phyloP scores from a whole-genome alignment of 2,888 invertebrate species.

The Notodonta dromedarius region DNA sequence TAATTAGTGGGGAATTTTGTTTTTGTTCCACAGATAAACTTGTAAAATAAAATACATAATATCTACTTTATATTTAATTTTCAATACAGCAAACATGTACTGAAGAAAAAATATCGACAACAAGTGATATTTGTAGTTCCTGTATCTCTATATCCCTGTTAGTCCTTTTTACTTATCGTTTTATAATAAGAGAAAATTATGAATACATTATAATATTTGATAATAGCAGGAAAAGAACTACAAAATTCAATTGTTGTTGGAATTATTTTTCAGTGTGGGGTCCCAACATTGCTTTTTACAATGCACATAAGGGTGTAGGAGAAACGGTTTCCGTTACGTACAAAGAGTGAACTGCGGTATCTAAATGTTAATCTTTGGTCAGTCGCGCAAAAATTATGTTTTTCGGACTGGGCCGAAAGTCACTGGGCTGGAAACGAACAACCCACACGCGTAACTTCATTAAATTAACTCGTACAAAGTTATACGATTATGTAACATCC shows the following conservation, averaged over 20 bases:
- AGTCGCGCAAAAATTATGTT: conserved; percentile 83
- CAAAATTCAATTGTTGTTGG: too few relatives aligned
- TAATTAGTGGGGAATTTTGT: conserved; percentile 32
- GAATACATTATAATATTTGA: too few relatives aligned
- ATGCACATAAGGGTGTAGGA: conserved; percentile 48
- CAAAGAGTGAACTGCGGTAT: conserved; percentile 74
- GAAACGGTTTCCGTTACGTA: conserved; percentile 65
- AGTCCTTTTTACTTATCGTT: too few relatives aligned
- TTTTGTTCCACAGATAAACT: background rate
- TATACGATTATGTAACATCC: conserved; percentile 30
- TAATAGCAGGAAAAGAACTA: too few relatives aligned
- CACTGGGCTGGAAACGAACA: conserved; percentile 66
- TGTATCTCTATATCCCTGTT: too few relatives aligned
- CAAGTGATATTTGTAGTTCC: too few relatives aligned
- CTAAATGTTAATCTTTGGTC: conserved; percentile 83
- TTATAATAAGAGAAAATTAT: too few relatives aligned
- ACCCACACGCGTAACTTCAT: conserved; percentile 60
- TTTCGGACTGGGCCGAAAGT: conserved; percentile 72
- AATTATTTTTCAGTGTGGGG: background rate
- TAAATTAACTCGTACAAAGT: conserved; percentile 54
- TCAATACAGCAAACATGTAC: too few relatives aligned
- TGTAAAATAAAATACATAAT: too few relatives aligned
- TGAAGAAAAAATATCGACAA: too few relatives aligned
- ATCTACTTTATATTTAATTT: too few relatives aligned
- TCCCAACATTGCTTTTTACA: conserved; percentile 45